Conservation (phyloP, 2,113 vertebrate genomes). For the Anser brachyrhynchus region DNA sequence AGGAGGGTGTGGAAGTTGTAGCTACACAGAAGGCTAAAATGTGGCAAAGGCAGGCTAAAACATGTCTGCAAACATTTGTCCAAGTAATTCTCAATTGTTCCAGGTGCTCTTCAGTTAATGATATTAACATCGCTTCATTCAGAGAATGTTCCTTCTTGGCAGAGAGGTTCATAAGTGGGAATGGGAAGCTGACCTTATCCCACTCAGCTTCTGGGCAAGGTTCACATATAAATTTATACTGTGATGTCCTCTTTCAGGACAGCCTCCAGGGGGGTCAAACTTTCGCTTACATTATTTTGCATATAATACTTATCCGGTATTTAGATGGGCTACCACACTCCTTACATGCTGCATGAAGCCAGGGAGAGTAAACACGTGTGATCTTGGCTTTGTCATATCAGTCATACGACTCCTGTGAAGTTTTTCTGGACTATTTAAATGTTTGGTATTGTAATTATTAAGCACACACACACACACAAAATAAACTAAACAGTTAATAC, state of each 20-base stretch:
- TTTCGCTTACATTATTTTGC: not conserved
- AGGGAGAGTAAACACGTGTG: not conserved
- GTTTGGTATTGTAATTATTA: not conserved
- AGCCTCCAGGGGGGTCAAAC: not conserved
- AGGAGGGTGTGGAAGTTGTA: not conserved
- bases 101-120: not conserved
- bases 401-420: not conserved
- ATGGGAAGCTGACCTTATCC: not conserved
- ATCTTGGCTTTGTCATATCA: not conserved
- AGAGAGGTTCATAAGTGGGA: not conserved
- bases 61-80: not conserved
- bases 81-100: not conserved
- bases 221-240: not conserved
- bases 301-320: too few relatives aligned
- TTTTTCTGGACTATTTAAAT: not conserved
- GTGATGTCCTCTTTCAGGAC: not conserved
- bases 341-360: not conserved
- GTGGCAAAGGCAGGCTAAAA: not conserved
- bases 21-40: not conserved
- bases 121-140: not conserved
- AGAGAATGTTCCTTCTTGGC: not conserved
- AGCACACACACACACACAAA: not conserved
- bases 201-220: not conserved
- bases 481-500: not conserved
- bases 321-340: not conserved